Percentiles rank a stretch among this genome's conserved stretches.
Conservation (phyloP, 1,140 invertebrate species). For the Panulirus ornatus region DNA sequence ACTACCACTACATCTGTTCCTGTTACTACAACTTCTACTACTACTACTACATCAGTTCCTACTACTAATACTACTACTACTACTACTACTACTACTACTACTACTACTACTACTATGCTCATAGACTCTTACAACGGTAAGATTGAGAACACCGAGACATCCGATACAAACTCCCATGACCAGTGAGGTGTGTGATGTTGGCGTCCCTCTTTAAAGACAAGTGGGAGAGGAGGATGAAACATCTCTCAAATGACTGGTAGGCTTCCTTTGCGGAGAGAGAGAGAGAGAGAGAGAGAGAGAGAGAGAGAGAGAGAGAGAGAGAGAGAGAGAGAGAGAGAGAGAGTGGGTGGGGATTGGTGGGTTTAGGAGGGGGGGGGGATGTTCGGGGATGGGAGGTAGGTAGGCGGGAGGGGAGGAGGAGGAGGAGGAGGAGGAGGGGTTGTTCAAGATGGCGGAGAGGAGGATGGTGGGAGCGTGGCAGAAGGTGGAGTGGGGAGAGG, state of each 20-base stretch:
- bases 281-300: conserved; percentile 13
- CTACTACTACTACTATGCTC: not conserved
- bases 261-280: not conserved
- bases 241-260: not conserved
- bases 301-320: conserved; percentile 1
- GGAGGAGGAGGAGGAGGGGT: not conserved
- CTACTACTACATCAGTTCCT: too few species aligned
- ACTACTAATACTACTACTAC: too few species aligned
- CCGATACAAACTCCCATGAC: conserved; percentile 6
- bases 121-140: not conserved
- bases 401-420: not conserved
- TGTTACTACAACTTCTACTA: not conserved
- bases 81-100: too few species aligned
- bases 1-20: not conserved
- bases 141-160: conserved; percentile 23
- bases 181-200: conserved; percentile 26
- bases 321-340: conserved; percentile 17
- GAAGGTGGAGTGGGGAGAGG: not conserved
- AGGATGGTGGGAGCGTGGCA: not conserved
- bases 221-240: conserved; percentile 15
- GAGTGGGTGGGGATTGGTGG: not conserved
- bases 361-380: not conserved
- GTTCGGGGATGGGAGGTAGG: not conserved
- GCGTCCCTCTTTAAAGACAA: not conserved
- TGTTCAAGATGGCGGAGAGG: not conserved